phyloP scores from a whole-genome alignment of 2,113 vertebrate species.

The Petroica traversi region DNA sequence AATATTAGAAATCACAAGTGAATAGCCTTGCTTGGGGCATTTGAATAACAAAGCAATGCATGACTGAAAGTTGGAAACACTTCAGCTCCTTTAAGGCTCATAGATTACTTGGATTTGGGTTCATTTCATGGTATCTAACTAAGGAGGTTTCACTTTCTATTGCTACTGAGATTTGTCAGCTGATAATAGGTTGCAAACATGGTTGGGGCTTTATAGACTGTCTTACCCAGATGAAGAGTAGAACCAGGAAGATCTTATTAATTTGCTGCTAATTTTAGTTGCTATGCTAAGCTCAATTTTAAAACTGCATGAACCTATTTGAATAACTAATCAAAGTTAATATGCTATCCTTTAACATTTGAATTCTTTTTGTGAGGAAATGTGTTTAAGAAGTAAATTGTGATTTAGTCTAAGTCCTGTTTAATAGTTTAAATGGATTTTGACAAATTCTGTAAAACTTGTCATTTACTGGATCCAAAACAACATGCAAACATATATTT shows the following conservation, averaged over 20 bases:
- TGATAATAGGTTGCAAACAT: not conserved
- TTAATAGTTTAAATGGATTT: not conserved
- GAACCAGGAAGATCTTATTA: not conserved
- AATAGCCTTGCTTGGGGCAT: not conserved
- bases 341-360: not conserved
- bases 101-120: not conserved
- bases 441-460: not conserved
- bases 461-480: not conserved
- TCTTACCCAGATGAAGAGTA: not conserved
- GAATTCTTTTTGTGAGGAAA: not conserved
- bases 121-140: not conserved
- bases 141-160: not conserved
- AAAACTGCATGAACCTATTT: not conserved
- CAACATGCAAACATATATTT: not conserved
- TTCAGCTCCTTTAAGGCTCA: slow-evolving; percentile 1
- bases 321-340: not conserved
- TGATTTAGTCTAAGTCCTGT: not conserved
- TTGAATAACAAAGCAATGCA: slow-evolving; percentile 10
- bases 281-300: not conserved
- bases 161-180: not conserved
- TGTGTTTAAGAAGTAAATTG: not conserved
- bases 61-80: not conserved
- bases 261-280: not conserved
- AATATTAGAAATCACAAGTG: slow-evolving; percentile 38
- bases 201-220: not conserved